phyloP scores from a whole-genome alignment of 2,888 invertebrate species.

The Crepidodera aurea region DNA sequence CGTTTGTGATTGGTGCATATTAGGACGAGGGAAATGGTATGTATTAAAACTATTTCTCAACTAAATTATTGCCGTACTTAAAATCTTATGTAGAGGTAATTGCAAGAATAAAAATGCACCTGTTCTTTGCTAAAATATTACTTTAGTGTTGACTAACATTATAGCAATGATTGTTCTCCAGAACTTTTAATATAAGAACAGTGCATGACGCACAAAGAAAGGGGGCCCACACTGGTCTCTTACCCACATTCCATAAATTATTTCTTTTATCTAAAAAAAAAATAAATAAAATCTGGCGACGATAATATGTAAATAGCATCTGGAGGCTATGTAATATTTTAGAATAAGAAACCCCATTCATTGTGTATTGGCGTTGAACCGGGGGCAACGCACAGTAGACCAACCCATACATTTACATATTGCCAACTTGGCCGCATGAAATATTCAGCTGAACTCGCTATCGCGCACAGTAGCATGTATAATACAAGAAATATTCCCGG shows the following conservation, averaged over 20 bases:
- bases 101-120: no score
- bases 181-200: no score
- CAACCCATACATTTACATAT: conserved; percentile 36
- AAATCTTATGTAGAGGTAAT: no score
- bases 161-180: no score
- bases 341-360: conserved; percentile 43
- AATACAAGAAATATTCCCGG: conserved; percentile 59
- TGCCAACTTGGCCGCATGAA: conserved; percentile 28
- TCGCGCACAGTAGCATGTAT: conserved; percentile 61
- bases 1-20: no score
- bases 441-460: conserved; percentile 37
- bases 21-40: no score
- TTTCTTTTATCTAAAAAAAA: conserved; percentile 21
- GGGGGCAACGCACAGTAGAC: conserved; percentile 40
- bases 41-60: no score
- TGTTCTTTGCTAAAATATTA: no score
- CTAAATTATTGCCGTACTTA: no score
- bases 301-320: conserved; percentile 44
- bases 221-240: neutral
- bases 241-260: conserved; percentile 18
- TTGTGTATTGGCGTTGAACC: conserved; percentile 42
- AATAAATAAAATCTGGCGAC: conserved; percentile 38
- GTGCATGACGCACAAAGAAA: neutral
- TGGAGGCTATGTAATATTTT: conserved; percentile 43
- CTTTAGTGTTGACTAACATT: no score